Evolutionary conservation across 2,888 invertebrate species (phyloP).

Genomic region (Lordiphosa andalusiaca): DNA sequence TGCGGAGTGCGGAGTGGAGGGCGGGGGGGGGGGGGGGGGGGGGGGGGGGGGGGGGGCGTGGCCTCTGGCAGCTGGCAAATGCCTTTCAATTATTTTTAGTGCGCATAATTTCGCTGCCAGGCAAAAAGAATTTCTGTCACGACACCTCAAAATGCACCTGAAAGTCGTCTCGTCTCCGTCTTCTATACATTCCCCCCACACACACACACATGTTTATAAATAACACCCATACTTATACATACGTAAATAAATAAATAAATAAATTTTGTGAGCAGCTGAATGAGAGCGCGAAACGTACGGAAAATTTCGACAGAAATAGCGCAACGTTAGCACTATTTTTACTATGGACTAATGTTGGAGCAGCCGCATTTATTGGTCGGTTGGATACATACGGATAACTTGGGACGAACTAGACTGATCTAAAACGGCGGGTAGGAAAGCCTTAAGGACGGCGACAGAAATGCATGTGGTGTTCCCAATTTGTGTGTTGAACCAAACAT

Average conservation of each 20-base stretch:
- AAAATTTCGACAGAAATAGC: constrained; percentile 75
- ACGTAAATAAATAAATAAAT: constrained; percentile 40
- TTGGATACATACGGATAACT: constrained; percentile 10
- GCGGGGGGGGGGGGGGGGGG: not conserved
- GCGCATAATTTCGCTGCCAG: constrained; percentile 68
- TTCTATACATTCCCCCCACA: constrained; percentile 25
- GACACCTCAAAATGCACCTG: constrained; percentile 74
- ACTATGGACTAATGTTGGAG: constrained; percentile 45
- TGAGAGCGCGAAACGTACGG: constrained; percentile 71
- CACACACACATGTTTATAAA: not conserved
- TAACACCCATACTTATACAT: constrained; percentile 8
- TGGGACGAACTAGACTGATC: too few species aligned
- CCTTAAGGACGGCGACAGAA: not conserved
- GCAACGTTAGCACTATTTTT: constrained; percentile 74
- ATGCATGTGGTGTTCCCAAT: constrained; percentile 20
- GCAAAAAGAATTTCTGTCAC: constrained; percentile 63
- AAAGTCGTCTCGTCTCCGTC: constrained; percentile 26
- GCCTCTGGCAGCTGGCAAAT: constrained; percentile 14
- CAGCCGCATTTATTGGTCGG: constrained; percentile 49
- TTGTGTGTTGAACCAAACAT: constrained; percentile 31
- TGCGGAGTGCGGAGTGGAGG: too few species aligned
- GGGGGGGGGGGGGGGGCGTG: not conserved
- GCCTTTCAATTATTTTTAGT: constrained; percentile 68
- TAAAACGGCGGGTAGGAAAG: too few species aligned
- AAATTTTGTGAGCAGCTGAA: constrained; percentile 28